Percentiles rank a stretch among this genome's conserved stretches.
These are phyloP conservation scores for Bostrychus sinensis DNA, from an alignment of 2,113 vertebrate genomes.

Conservation along the genomic window DNA sequence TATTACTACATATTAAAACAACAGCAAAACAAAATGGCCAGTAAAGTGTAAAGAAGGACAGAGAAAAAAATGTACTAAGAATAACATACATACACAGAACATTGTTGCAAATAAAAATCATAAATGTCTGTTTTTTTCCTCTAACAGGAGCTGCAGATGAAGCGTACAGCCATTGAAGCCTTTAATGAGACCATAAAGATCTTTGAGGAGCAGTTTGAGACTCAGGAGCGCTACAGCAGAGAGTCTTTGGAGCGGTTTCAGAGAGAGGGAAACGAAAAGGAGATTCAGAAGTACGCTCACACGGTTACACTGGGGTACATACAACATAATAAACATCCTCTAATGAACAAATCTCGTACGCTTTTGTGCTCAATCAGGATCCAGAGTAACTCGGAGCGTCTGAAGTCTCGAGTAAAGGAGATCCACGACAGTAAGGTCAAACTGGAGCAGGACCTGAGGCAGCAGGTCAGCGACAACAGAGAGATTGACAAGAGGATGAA, in stretches of 20 bases:
- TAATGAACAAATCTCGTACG: neutral
- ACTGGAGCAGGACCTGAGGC: slow-evolving; percentile 93
- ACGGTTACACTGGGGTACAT: neutral
- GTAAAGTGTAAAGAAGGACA: too few species aligned
- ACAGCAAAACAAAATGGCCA: too few species aligned
- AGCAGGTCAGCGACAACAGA: slow-evolving; percentile 93
- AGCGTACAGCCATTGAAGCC: slow-evolving; percentile 97
- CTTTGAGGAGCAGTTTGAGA: slow-evolving; percentile 98
- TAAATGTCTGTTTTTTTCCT: neutral
- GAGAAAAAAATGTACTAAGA: too few species aligned
- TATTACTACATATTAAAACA: too few species aligned
- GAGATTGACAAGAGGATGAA: slow-evolving; percentile 99
- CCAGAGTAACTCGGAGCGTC: slow-evolving; percentile 95
- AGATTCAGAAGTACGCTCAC: slow-evolving; percentile 89
- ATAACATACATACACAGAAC: neutral
- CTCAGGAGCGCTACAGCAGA: slow-evolving; percentile 96
- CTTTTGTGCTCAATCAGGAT: slow-evolving; percentile 75
- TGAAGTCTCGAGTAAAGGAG: slow-evolving; percentile 97
- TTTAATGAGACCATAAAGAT: slow-evolving; percentile 99
- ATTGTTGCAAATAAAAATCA: neutral
- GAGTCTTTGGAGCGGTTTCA: slow-evolving; percentile 97
- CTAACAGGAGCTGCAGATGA: slow-evolving; percentile 95
- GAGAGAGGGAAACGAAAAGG: slow-evolving; percentile 95
- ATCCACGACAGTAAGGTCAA: slow-evolving; percentile 94
- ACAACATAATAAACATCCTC: too few species aligned